These are phyloP conservation scores for Drosophila micromelanica DNA, from an alignment of 1,140 invertebrate species.

Conservation along the genomic window DNA sequence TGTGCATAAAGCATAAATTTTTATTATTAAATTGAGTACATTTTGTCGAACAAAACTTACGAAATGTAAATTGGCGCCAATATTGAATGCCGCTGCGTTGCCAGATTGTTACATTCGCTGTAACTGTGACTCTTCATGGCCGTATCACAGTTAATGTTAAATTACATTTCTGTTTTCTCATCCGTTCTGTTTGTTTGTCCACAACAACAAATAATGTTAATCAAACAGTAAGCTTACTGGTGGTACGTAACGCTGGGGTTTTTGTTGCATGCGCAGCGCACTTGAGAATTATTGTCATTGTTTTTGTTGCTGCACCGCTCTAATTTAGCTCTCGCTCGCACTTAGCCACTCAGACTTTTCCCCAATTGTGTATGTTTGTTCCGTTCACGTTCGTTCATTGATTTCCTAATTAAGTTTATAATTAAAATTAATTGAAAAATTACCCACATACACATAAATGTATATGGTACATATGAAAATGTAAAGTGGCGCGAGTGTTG, in stretches of 20 bases:
- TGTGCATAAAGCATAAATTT: no score
- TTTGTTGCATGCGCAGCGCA: constrained; percentile 66
- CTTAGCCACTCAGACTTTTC: constrained; percentile 58
- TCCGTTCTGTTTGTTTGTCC: constrained; percentile 24
- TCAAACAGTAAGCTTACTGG: constrained; percentile 43
- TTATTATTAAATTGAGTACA: no score
- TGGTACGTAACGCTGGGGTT: constrained; percentile 38
- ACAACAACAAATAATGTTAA: constrained; percentile 38
- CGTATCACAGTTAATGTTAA: constrained; percentile 11
- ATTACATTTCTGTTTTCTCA: constrained; percentile 41
- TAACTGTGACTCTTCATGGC: background rate
- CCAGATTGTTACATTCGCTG: background rate
- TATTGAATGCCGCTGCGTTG: no score
- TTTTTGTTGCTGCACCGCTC: constrained; percentile 54
- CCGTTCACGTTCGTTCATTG: constrained; percentile 75
- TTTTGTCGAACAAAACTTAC: no score
- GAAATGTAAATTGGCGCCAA: background rate
- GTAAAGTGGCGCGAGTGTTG: constrained; percentile 64
- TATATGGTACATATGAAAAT: constrained; percentile 33
- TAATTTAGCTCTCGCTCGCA: constrained; percentile 47
- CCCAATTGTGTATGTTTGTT: constrained; percentile 70
- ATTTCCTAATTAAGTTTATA: constrained; percentile 85
- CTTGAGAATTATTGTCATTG: constrained; percentile 71
- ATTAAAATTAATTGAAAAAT: constrained; percentile 85
- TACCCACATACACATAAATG: constrained; percentile 58